Base-by-base conservation (phyloP, 2,113 vertebrate genomes). In the Oplegnathus fasciatus region DNA sequence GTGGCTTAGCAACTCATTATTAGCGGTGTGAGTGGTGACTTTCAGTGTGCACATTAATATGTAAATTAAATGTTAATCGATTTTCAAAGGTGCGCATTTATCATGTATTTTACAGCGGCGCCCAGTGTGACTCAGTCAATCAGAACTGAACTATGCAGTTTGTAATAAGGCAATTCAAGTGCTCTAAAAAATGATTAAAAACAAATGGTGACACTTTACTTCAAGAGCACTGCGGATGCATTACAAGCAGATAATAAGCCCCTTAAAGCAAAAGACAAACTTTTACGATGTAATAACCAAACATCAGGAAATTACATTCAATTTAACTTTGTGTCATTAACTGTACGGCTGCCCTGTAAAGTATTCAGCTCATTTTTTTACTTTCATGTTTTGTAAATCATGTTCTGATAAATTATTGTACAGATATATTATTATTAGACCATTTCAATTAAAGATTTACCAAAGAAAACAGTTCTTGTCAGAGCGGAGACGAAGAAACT, bases 21-120 rank as follows among this genome's bases (percentile, higher is more conserved):
- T 75, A 82, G 78, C 30, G 4, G 60, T 28, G 67, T 37, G 71
- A 82, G 79, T 73, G 65, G 69, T 20, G 82, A 78, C 78, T 89
- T 83, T 80, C 74, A 40, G 64, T 78, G 58, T 58, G 69, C 82
- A 54, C 80, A 89, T 93, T 89, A 93, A 89, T 79, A 89, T 90
- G 90, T 78, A 90, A 93, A 93, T 93, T 22, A 88, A 87, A 85
- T 75, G 88, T 86, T 86, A 90, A 90, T 88, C 70, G 84, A 88
- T 88, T 91, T 86, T 85, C 69, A 55, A 71, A 88, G 86, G 81
- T 88, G 72, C 82, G 66, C 64, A 77, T 89, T 88, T 83, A 84
- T 83, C 76, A 72, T 62, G 87, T 87, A 7, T 83, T 89, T 89
- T 87, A 67, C 83, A 52, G 86, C 75, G 4, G 72, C 22, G 75